Conservation (phyloP, 64 coral and sea anemone genomes). For the Platygyra sinensis region DNA sequence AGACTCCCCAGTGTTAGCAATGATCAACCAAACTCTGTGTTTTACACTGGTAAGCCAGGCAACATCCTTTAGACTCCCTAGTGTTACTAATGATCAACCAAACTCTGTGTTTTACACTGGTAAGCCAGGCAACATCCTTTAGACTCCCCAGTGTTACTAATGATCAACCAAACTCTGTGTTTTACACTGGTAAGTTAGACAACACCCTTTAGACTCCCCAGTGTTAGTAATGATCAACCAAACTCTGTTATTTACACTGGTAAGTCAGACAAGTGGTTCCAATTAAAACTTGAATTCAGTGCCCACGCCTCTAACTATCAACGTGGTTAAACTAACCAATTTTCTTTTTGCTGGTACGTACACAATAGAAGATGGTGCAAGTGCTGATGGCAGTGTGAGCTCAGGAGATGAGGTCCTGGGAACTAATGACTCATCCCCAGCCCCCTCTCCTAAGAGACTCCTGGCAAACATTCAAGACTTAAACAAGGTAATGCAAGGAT, state of each 20-base stretch:
- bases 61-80: neutral
- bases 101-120: slow-evolving; percentile 82
- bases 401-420: slow-evolving; percentile 40
- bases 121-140: neutral
- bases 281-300: neutral
- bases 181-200: slow-evolving; percentile 67
- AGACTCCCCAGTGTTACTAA: neutral
- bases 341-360: too few species aligned
- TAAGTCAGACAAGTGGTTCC: neutral
- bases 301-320: too few species aligned
- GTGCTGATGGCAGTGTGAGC: slow-evolving; percentile 20
- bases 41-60: slow-evolving; percentile 63
- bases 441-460: slow-evolving; percentile 42
- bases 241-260: slow-evolving; percentile 80
- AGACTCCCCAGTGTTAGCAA: neutral
- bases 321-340: neutral
- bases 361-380: slow-evolving; percentile 9
- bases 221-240: slow-evolving; percentile 26
- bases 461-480: slow-evolving; percentile 16
- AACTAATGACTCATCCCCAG: slow-evolving; percentile 64
- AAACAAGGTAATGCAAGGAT: slow-evolving; percentile 5
- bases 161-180: slow-evolving; percentile 67
- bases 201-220: slow-evolving; percentile 35
- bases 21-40: slow-evolving; percentile 67
- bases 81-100: slow-evolving; percentile 26